Base-by-base conservation (phyloP, 2,113 vertebrate genomes). In the Gobio gobio region DNA sequence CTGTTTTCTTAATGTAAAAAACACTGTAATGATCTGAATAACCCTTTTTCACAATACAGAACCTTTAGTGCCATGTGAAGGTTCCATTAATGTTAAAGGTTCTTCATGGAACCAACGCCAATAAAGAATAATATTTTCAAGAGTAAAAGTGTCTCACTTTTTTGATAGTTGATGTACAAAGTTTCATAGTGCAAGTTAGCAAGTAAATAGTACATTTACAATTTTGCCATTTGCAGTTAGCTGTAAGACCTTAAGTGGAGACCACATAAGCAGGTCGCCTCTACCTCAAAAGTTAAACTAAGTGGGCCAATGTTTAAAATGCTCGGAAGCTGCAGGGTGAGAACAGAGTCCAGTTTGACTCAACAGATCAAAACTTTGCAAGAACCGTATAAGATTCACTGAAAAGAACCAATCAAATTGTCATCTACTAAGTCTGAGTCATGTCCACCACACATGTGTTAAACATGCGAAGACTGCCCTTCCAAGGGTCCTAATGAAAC, bases 251-350 rank as follows among this genome's bases (percentile, higher is more conserved):
- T 78, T 10, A 64, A 64, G 9, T 1, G 58, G 10, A 26, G 18
- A 81, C 26, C 10, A 79, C 78, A 45, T 80, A 29, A 81, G 18
- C 78, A 81, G 78, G 78, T 68, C 78, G 68, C 4, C 61, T 36
- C 26, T 51, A 36, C 78, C 61, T 81, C 45, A 68, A 81, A 68
- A 66, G 43, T 33, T 66, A 49, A 66, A 49, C 10, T 16, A 81
- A 68, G 45, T 68, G 45, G 61, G 45, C 78, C 78, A 81, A 45
- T 66, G 43, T 81, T 51, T 81, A 33, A 68, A 66, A 49, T 81
- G n/a, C 43, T 66, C 10, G 61, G 78, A 81, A 66, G 16, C 18
- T 29, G 43, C 10, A 54, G 61, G 2, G 43, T 68, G 12, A 51
- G 45, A 45, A 45, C 36, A 47, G 33, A 8, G 7, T 47, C 22